Percentiles rank a stretch among this genome's conserved stretches.
Evolutionary conservation across 2,797 vertebrate species (phyloP).

Genomic region (Okamejei kenojei): DNA sequence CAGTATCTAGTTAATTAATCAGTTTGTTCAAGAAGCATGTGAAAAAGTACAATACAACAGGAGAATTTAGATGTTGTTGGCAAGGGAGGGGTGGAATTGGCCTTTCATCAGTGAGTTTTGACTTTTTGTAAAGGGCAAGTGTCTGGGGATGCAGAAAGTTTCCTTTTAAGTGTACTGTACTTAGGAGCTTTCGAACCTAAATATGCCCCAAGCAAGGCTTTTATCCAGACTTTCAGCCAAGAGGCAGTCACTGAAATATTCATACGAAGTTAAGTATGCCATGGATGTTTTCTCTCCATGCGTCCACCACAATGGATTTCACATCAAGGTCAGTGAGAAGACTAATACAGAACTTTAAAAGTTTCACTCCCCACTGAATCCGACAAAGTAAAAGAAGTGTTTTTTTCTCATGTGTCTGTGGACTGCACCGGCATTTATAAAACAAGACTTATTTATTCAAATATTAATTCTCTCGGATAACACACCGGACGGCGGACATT

Average conservation of each 20-base stretch:
- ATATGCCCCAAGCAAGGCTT: conserved; percentile 70
- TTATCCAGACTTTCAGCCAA: conserved; percentile 80
- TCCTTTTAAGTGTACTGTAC: conserved; percentile 42
- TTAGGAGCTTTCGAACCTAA: conserved; percentile 58
- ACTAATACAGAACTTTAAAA: conserved; percentile 33
- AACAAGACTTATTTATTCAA: neutral
- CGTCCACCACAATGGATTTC: conserved; percentile 52
- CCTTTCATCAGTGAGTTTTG: conserved; percentile 35
- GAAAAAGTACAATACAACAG: conserved; percentile 11
- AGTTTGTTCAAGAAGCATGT: conserved; percentile 10
- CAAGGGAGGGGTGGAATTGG: conserved; percentile 32
- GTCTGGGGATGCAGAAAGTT: conserved; percentile 25
- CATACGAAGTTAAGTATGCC: conserved; percentile 73
- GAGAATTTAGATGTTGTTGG: conserved; percentile 11
- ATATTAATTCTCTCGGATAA: neutral
- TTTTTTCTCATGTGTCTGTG: neutral
- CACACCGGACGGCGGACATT: neutral
- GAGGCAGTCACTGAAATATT: conserved; percentile 86
- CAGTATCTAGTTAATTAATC: conserved; percentile 18
- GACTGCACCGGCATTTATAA: neutral
- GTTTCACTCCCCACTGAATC: neutral
- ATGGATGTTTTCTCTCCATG: conserved; percentile 71
- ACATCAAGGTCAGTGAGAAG: conserved; percentile 34
- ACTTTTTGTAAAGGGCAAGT: conserved; percentile 33
- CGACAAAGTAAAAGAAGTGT: neutral